Evolutionary conservation across 2,113 vertebrate genomes (phyloP), one percentile per base, ranked within the genome.

Genomic region (Lipophrys pholis): DNA sequence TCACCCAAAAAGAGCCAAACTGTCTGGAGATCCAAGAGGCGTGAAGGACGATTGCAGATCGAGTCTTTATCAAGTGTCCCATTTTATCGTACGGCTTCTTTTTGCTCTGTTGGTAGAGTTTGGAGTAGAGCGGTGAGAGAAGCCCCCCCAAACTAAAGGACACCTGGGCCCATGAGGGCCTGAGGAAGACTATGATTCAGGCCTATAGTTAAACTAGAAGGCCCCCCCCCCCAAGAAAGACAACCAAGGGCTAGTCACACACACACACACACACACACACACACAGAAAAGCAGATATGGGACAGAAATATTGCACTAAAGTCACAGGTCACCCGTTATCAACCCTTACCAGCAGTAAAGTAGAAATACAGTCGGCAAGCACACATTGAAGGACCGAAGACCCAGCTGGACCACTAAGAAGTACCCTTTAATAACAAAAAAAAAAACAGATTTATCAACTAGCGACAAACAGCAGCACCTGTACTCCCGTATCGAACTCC

Each of bases 401-500:
- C 66, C 75, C 79, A 73, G 72, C 81, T 76, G 85, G 85, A 89
- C 82, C 77, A 86, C 84, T 68, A 69, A 73, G 76, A 86, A 89
- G 40, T 62, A 83, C 91, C 91, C 90, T 92, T 91, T 91, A 92
- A 92, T n/a, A n/a, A n/a, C n/a, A n/a, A 91, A 41, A 83, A 67
- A 30, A 2, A 30, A 30, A 30, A 4, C 21, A 30, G 70, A 85
- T 75, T 72, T 68, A 74, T 80, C 79, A 74, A 49, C 74, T 73
- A 77, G 70, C 72, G 76, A 84, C 73, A 76, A 69, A 75, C 63
- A 61, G 5, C 58, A 36, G 69, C 52, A 73, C 54, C 56, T 15
- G 41, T 51, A 72, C 62, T 77, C 80, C 59, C 67, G 39, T 58
- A 46, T 69, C 63, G 46, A 68, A 69, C 61, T 81, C 75, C 80